Base-by-base conservation (phyloP, 2,888 invertebrate genomes). In the Sceliomorpha sp. region DNA sequence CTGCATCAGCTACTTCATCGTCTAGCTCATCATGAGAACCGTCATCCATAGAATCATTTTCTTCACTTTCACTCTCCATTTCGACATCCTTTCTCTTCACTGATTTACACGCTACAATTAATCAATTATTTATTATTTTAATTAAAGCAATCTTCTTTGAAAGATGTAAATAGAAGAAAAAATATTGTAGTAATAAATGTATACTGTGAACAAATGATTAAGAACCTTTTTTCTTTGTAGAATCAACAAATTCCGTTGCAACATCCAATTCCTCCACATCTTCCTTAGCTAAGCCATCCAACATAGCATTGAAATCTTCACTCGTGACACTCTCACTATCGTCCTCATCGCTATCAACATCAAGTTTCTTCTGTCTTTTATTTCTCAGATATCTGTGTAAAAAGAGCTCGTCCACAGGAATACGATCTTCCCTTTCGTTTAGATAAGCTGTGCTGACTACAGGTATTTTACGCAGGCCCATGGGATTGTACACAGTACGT, bases 381-480 rank as follows among this genome's bases (percentile, higher is more conserved):
- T n/a, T 75, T 9, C 76, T 78, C 20, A 86, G 60, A 59, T 88
- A 95, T 91, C 91, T 92, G 81, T 96, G 94, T 75, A 97, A 90
- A 87, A 95, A 98, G 64, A 91, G 90, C 87, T 99, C 98, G 79
- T 99, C 98, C 0, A 95, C 95, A 0, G 98, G 98, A 78, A 98
- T 94, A 70, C 92, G 92, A 36, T 90, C 89, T 56, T 91, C 91
- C 1, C 91, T 92, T 66, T 92, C 91, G 67, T 92, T 92, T 8
- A 95, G 78, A 84, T 95, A 96, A 0, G 91, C 89, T 0, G 92
- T 88, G 0, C 94, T 95, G 73, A 92, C 94, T 0, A 97, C 94
- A 0, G 95, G 90, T 26, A 95, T 85, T 48, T 93, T 91, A 76
- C 93, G 93, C 0, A 92, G 83, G 63, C 96, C 96, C 84, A 90